Percentiles rank a stretch among this genome's conserved stretches.
phyloP scores from a whole-genome alignment of 2,113 vertebrate species.

The Laticauda laticaudata region DNA sequence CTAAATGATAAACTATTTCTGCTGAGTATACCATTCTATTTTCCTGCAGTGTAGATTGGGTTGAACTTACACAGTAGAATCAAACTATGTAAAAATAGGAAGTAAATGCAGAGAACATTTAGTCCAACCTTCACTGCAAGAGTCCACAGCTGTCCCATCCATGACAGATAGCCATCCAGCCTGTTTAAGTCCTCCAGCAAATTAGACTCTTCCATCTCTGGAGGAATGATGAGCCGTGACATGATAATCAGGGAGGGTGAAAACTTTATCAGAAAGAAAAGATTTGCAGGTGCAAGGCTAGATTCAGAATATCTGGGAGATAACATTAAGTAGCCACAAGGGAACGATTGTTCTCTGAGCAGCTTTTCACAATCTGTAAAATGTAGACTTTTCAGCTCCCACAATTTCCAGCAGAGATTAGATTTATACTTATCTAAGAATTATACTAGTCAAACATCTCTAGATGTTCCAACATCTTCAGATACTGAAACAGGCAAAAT shows the following conservation, averaged over 20 bases:
- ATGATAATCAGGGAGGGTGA: accelerated
- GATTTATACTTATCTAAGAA: neutral
- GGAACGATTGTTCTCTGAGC: neutral
- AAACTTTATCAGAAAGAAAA: constrained; percentile 6
- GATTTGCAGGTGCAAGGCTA: neutral
- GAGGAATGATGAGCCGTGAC: neutral
- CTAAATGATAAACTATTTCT: neutral
- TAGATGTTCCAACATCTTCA: neutral
- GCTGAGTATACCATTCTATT: constrained; percentile 34
- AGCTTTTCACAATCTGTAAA: neutral
- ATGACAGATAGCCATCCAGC: neutral
- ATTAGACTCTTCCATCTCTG: neutral
- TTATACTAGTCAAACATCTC: neutral
- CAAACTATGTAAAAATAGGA: constrained; percentile 17
- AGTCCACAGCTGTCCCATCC: neutral
- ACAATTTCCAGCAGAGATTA: neutral
- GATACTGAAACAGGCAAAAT: neutral
- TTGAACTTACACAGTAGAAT: constrained; percentile 37
- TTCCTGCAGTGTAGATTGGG: constrained; percentile 37
- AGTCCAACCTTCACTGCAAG: neutral
- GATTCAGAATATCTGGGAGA: neutral
- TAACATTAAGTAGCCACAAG: neutral
- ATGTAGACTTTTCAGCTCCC: neutral
- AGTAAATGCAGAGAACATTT: neutral
- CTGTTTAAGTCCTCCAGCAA: neutral